These are phyloP conservation scores for Lasiommata megera DNA, from an alignment of 2,888 invertebrate species.

Conservation along the genomic window DNA sequence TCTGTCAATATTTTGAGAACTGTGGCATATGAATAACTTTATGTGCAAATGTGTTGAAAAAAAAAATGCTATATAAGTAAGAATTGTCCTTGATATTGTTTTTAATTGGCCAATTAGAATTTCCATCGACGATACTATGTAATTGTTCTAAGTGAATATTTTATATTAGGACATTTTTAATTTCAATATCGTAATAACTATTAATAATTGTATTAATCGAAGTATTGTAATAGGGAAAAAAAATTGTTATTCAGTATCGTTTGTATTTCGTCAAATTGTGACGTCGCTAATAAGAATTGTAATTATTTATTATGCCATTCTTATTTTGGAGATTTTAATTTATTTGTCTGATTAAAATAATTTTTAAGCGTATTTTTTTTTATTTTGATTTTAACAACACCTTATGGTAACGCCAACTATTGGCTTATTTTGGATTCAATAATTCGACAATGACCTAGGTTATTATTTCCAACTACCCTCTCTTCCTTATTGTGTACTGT, in stretches of 20 bases:
- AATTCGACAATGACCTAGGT: too few relatives aligned
- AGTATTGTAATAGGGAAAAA: slow-evolving; percentile 49
- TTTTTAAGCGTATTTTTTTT: slow-evolving; percentile 54
- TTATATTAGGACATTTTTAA: slow-evolving; percentile 56
- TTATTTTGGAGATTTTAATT: slow-evolving; percentile 71
- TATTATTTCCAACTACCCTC: too few relatives aligned
- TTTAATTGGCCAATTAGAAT: not conserved
- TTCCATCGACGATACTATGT: slow-evolving; percentile 23
- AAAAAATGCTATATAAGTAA: too few relatives aligned
- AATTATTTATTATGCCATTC: slow-evolving; percentile 68
- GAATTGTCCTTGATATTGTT: too few relatives aligned
- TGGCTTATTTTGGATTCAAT: too few relatives aligned
- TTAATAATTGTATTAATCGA: slow-evolving; percentile 50
- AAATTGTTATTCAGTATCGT: slow-evolving; percentile 52
- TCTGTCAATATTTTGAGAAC: too few relatives aligned
- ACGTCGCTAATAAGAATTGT: slow-evolving; percentile 52
- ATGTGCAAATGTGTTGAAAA: too few relatives aligned
- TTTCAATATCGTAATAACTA: slow-evolving; percentile 48
- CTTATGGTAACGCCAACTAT: too few relatives aligned
- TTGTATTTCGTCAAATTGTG: slow-evolving; percentile 56
- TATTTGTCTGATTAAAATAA: slow-evolving; percentile 79
- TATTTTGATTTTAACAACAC: too few relatives aligned
- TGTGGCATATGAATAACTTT: too few relatives aligned
- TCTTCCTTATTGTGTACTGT: too few relatives aligned
- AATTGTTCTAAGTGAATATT: slow-evolving; percentile 42